Evolutionary conservation across 2,888 invertebrate genomes (phyloP), one percentile per base, ranked within the genome.

Genomic region (Rhimphoctona megacephalus): DNA sequence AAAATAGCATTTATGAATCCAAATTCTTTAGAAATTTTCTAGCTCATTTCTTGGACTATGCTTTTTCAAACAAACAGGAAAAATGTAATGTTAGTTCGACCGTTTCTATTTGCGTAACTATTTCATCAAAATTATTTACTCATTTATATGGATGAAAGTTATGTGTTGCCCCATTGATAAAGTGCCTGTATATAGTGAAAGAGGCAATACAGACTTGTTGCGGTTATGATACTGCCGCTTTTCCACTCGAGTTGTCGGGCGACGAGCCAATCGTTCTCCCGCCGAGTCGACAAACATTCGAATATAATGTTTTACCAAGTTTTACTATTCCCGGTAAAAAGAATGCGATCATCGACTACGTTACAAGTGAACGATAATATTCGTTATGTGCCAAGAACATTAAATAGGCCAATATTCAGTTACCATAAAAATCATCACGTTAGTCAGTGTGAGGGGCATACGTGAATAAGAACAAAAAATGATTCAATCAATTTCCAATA

Each of bases 321-420:
- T 67, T 73, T 73, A 78, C 43, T 52, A 73, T 83, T 73, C 72
- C 33, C 11, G 72, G 77, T 69, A 81, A 77, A 80, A 83, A 54
- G n/a, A n/a, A 76, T 52, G 70, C 79, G 83, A 83, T 85, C 79
- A 85, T 85, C 70, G 83, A 57, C 74, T 79, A 79, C 22, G 80
- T 83, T 54, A 72, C 64, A 79, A 66, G 19, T 72, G 64, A 76
- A 39, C 54, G 57, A 74, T 79, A 72, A 79, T 78, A 69, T 25
- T 74, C 19, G 39, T 74, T 74, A 74, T 39, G 57, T 17, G 61
- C 25, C 61, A 36, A 43, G 61, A 61, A 1, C 57, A 25, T 33
- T 36, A 25, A n/a, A 52, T 33, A 33, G 70, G 25, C 25, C 30
- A 46, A 70, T 49, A 19, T 11, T 17, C 5, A 30, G 25, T 30